Percentiles rank a stretch among this genome's conserved stretches.
phyloP scores from a whole-genome alignment of 1,140 invertebrate species.

The Leptonema lineaticorne region DNA sequence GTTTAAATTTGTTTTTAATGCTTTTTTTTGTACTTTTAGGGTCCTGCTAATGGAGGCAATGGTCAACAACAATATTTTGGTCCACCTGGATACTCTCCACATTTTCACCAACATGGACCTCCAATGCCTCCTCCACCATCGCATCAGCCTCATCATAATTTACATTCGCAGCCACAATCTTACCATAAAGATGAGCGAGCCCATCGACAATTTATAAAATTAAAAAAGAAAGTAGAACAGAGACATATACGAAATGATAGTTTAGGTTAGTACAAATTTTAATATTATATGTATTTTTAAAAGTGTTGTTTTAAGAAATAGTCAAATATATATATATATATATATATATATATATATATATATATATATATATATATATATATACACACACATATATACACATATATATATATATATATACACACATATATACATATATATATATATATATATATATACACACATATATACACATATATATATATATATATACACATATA shows the following conservation, averaged over 20 bases:
- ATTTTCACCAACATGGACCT: constrained; percentile 58
- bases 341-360: too few species aligned
- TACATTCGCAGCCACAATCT: constrained; percentile 54
- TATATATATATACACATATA: too few species aligned
- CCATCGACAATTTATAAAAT: constrained; percentile 71
- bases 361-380: too few species aligned
- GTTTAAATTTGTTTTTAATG: neutral
- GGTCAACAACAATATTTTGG: constrained; percentile 64
- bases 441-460: too few species aligned
- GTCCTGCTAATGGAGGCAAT: constrained; percentile 63
- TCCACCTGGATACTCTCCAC: constrained; percentile 59
- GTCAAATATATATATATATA: too few species aligned
- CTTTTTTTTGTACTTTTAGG: constrained; percentile 46
- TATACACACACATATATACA: too few species aligned
- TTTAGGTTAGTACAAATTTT: constrained; percentile 30
- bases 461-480: too few species aligned
- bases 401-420: too few species aligned
- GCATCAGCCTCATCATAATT: constrained; percentile 55
- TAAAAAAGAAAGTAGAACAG: constrained; percentile 71
- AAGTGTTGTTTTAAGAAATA: neutral
- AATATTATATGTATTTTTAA: neutral
- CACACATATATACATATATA: too few species aligned
- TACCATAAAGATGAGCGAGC: constrained; percentile 76
- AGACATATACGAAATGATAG: constrained; percentile 53
- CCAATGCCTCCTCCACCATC: constrained; percentile 56